Conservation (phyloP, 2,888 invertebrate species). For the Tinea pellionella region DNA sequence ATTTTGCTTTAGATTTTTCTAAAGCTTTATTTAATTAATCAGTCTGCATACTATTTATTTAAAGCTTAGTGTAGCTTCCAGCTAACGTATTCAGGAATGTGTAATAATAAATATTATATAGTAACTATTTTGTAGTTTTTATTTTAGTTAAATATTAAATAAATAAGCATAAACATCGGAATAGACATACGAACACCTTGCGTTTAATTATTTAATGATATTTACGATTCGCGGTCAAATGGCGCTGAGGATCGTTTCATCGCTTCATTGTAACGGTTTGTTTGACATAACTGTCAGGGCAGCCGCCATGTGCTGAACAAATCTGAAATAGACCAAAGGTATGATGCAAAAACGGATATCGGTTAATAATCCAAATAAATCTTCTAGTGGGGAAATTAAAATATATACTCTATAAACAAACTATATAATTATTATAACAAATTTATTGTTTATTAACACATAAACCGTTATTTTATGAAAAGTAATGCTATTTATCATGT, state of each 20-base stretch:
- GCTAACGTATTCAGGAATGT: too few species aligned
- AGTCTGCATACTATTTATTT: too few species aligned
- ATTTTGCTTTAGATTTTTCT: too few species aligned
- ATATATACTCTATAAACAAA: background rate
- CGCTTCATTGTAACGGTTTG: constrained; percentile 9
- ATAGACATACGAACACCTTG: background rate
- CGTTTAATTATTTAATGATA: background rate
- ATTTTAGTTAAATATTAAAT: too few species aligned
- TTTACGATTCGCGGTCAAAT: background rate
- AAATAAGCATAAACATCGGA: background rate
- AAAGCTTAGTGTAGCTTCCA: too few species aligned
- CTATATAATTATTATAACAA: background rate
- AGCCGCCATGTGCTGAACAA: background rate
- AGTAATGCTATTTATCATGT: background rate
- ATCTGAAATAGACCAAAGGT: constrained; percentile 11
- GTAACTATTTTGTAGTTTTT: too few species aligned
- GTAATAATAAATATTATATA: too few species aligned
- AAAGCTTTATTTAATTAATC: too few species aligned
- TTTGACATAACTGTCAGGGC: constrained; percentile 12
- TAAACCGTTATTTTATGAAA: background rate
- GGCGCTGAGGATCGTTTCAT: constrained; percentile 5
- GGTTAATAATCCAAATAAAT: constrained; percentile 8
- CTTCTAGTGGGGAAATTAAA: background rate
- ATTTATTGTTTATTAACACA: background rate
- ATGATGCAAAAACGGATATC: constrained; percentile 10